Percentiles rank a stretch among this genome's conserved stretches.
phyloP scores from a whole-genome alignment of 2,888 invertebrate genomes.

The Caenorhabditis sp. region DNA sequence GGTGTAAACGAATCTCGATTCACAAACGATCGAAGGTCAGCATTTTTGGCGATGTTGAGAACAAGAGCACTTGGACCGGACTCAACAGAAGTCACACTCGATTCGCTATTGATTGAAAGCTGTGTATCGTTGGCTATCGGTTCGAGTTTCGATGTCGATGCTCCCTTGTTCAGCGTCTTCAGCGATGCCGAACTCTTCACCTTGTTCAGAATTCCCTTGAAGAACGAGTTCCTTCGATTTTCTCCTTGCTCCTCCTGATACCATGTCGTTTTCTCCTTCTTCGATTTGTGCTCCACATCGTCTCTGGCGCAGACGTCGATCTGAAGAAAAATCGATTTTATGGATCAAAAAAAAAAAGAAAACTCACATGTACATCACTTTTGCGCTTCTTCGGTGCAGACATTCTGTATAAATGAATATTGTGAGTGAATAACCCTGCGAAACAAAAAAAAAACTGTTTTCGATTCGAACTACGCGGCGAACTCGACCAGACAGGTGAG shows the following conservation, averaged over 20 bases:
- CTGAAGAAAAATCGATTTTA: slow-evolving; percentile 22
- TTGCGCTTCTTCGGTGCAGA: slow-evolving; percentile 60
- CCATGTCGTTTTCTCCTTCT: slow-evolving; percentile 56
- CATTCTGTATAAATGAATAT: slow-evolving; percentile 42
- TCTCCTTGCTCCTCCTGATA: slow-evolving; percentile 41
- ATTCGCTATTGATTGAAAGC: slow-evolving; percentile 59
- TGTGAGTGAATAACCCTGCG: not conserved
- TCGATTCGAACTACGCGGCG: slow-evolving; percentile 44
- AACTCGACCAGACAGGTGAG: not conserved
- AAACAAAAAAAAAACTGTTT: not conserved
- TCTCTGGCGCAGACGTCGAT: slow-evolving; percentile 47
- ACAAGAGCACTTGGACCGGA: slow-evolving; percentile 30
- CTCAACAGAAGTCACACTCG: slow-evolving; percentile 53
- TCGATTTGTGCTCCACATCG: slow-evolving; percentile 34
- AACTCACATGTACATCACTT: slow-evolving; percentile 61
- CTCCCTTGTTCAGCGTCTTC: slow-evolving; percentile 17
- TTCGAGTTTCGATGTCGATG: slow-evolving; percentile 50
- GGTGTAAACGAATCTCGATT: slow-evolving; percentile 58
- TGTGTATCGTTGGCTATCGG: slow-evolving; percentile 37
- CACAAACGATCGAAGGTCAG: slow-evolving; percentile 48
- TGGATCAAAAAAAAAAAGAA: not conserved
- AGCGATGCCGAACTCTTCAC: slow-evolving; percentile 39
- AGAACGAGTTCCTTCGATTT: slow-evolving; percentile 32
- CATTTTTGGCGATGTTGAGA: slow-evolving; percentile 56
- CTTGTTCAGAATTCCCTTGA: slow-evolving; percentile 50